Evolutionary conservation across 1,140 invertebrate species (phyloP), one percentile per base, ranked within the genome.

Genomic region (Teleogryllus occipitalis): DNA sequence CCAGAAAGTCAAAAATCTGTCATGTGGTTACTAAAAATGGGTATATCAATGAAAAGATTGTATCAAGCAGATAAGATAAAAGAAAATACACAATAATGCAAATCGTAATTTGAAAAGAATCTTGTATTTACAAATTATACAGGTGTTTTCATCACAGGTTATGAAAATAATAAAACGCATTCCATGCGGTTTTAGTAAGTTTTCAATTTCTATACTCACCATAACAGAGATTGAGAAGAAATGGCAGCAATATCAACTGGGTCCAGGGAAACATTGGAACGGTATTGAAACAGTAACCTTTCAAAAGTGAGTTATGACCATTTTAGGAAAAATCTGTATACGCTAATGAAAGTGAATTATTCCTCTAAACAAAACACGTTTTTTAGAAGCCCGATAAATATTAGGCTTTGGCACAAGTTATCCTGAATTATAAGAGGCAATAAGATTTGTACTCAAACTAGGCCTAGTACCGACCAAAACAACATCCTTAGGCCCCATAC

Each of bases 401-500:
- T 39, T 47, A 76, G 75, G 76, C 76, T 48, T 77, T 77, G 76
- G 76, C 47, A 54, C 76, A 54, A 77, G 47, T 77, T 48, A 77
- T 18, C 76, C 47, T 77, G 22, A 48, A 54, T 10, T 75, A n/a
- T 14, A 18, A n/a, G 47, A 77, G 76, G 76, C 76, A 54, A 8
- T 77, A 27, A 77, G 48, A 77, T 77, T 77, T 77, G 76, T 77
- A 77, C 76, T 77, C 10, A 77, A 77, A n/a, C 76, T 77, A 77
- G 76, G 76, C 76, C 76, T 77, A 14, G 48, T 49, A 48, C 46
- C 76, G 74, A 75, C 74, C 75, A 39, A 39, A 39, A 39, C 47
- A 47, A 46, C 47, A 46, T 47, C 15, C 8, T 10, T 76, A 76
- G 48, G 18, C 14, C 21, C 15, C 21, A 27, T 49, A 21, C 76